Base-by-base conservation (phyloP, 1,140 invertebrate species). In the Paracyclopina nana region DNA sequence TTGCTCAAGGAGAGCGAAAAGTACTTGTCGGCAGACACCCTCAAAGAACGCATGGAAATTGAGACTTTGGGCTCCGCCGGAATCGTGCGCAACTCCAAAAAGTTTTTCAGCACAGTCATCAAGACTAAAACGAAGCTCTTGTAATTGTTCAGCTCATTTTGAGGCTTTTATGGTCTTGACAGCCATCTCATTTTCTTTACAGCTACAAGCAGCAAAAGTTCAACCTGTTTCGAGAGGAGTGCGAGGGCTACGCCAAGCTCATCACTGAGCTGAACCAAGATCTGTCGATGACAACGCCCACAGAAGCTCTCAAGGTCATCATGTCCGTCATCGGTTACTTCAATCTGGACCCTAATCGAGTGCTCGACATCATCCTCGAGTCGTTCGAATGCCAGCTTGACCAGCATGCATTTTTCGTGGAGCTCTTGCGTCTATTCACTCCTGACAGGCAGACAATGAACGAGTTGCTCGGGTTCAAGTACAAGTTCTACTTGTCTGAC, bases 131-230 rank as follows among this genome's bases (percentile, higher is more conserved):
- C 92, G 42, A 90, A 91, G 68, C 66, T 96, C 57, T 96, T 92
- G 87, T 95, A 77, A 77, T 86, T 84, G 55, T 59, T 59, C 38
- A 22, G 53, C 52, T 46, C 51, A 20, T 8, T 45, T n/a, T 52
- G 49, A 40, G 44, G 38, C 2, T 29, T 55, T 44, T 49, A 46
- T 6, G 14, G 12, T 53, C 29, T 31, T 38, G 48, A 42, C 16
- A 44, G 0, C 29, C 4, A 6, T 24, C 16, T 6, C 41, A 46
- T 42, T 14, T 8, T 60, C 49, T 57, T 76, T 77, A 55, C 66
- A 96, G 90, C 65, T 99, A 97, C 64, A 98, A 98, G 64, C 95
- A 98, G 64, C 78, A 91, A 57, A 97, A 98, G 61, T 99, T 96
- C 64, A 99, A 99, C 70, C 71, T 99, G 53, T 85, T 96, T 60